Evolutionary conservation across 2,113 vertebrate species (phyloP), one percentile per base, ranked within the genome.

Genomic region (Pluvianellus socialis): DNA sequence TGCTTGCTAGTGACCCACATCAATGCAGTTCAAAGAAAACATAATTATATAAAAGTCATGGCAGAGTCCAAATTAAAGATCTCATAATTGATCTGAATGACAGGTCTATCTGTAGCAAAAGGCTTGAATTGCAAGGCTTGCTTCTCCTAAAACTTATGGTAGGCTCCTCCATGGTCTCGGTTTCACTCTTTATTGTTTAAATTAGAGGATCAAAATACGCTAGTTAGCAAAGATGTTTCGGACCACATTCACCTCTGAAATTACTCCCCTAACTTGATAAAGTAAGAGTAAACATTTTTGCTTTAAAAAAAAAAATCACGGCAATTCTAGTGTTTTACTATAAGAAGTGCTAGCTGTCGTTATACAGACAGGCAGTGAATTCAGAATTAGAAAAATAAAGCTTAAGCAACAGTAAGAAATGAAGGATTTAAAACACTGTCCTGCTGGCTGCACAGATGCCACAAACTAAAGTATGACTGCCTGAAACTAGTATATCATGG

Each of bases 1-100:
- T 96, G 94, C 96, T 82, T 52, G 32, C 94, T 91, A 95, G 61
- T 82, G 72, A 95, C 88, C 93, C 94, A 95, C 95, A 97, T 97
- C 94, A 98, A 92, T 66, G 73, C 84, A 91, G 94, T 67, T 95
- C 0, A 28, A 94, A 97, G 96, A 93, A 89, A 97, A 92, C 87
- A 68, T 93, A 87, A 95, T 95, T 91, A 95, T 95, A 96, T 96
- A 95, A 94, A 96, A 95, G 62, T 82, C 80, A 91, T 45, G 42
- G 56, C 66, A 70, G 81, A 88, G 90, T 91, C 63, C 55, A 93
- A 97, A 98, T 98, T 97, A 97, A 95, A 97, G 96, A 88, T 58
- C 73, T 92, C 88, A 40, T 90, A 93, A 94, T 61, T 91, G 75
- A 84, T 67, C 66, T 91, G 45, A 94, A 96, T 95, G 73, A 94